Percentiles rank a stretch among this genome's conserved stretches.
Conservation (phyloP, 2,113 vertebrate species). For the Coreoperca whiteheadi region DNA sequence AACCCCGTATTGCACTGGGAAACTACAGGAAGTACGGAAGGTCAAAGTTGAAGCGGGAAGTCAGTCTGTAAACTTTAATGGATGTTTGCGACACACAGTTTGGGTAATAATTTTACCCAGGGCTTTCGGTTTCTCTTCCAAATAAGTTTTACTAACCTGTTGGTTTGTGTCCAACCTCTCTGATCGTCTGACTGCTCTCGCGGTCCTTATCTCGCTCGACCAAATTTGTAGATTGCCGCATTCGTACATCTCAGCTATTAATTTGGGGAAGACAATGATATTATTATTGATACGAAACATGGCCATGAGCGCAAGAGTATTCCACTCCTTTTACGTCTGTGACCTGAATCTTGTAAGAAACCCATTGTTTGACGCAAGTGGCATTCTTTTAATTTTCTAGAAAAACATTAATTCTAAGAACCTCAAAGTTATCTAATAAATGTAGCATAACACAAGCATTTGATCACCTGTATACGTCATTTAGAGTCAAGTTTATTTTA, state of each 20-base stretch:
- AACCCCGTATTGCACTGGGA: background rate
- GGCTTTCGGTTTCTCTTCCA: background rate
- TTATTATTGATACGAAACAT: background rate
- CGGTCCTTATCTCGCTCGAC: no score
- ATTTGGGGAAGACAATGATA: background rate
- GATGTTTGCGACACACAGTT: background rate
- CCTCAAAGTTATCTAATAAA: background rate
- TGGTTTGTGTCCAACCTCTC: no score
- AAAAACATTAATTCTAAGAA: background rate
- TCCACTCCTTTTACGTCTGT: background rate
- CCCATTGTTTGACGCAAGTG: background rate
- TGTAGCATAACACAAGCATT: background rate
- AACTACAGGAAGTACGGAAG: background rate
- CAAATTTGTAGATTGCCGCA: background rate
- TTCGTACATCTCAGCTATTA: background rate
- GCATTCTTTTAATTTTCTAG: background rate
- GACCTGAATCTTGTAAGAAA: no score
- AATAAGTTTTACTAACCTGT: background rate
- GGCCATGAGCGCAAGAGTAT: no score
- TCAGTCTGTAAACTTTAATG: background rate
- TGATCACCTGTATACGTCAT: background rate
- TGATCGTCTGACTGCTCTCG: background rate
- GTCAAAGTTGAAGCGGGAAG: background rate
- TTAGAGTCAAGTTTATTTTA: background rate
- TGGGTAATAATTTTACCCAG: background rate